A percentile compares a stretch with the other conserved stretches of the same genome.
These are phyloP conservation scores for Leptodactylus fallax DNA, from an alignment of 2,797 vertebrate genomes.

Conservation along the genomic window DNA sequence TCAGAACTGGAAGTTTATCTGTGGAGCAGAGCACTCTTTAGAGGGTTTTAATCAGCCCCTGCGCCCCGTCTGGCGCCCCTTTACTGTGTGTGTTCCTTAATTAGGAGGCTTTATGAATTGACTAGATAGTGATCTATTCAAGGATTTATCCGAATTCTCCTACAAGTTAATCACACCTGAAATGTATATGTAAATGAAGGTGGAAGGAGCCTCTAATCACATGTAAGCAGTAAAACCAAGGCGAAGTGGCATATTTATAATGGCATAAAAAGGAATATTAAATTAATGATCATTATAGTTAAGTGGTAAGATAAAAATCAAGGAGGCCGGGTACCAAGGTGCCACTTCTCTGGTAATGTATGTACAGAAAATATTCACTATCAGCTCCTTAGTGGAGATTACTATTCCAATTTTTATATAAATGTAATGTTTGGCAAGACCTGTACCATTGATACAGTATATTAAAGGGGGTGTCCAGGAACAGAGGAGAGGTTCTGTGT, in stretches of 20 bases:
- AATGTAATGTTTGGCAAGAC: neutral
- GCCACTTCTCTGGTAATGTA: constrained; percentile 5
- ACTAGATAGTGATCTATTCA: constrained; percentile 49
- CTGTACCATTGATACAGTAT: neutral
- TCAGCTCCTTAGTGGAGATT: neutral
- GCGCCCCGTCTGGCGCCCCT: neutral
- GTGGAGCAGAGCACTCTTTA: constrained; percentile 53
- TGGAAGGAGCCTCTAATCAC: constrained; percentile 44
- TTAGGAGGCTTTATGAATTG: constrained; percentile 48
- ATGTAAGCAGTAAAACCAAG: constrained; percentile 43
- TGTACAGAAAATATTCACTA: neutral
- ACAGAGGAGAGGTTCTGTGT: neutral
- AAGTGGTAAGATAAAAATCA: constrained; percentile 57
- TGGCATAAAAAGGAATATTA: constrained; percentile 61
- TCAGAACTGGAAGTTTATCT: constrained; percentile 45
- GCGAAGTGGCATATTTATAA: constrained; percentile 55
- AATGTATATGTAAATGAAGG: constrained; percentile 49
- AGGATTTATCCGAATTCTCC: constrained; percentile 53
- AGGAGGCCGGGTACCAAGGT: constrained; percentile 25
- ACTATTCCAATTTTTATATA: constrained; percentile 25
- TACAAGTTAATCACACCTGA: constrained; percentile 59
- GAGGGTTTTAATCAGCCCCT: constrained; percentile 35
- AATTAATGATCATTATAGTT: constrained; percentile 63
- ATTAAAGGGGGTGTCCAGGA: neutral
- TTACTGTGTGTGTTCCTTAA: constrained; percentile 45